A percentile compares a stretch with the other conserved stretches of the same genome.
Conservation (phyloP, 2,113 vertebrate genomes). For the Equus przewalskii region DNA sequence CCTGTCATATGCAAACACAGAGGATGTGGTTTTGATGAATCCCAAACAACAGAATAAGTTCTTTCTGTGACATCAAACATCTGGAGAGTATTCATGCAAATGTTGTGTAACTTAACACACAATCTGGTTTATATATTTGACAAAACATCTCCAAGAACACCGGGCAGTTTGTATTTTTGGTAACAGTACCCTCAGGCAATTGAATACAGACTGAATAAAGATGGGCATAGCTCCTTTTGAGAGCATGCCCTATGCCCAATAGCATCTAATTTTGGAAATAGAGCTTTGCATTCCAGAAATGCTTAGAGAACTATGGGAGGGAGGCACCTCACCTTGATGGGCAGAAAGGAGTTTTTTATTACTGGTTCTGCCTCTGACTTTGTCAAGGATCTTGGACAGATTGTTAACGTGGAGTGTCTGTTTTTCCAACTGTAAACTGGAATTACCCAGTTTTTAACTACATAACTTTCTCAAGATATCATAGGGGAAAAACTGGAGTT, state of each 20-base stretch:
- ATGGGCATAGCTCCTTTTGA: not conserved
- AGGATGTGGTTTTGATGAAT: slow-evolving; percentile 58
- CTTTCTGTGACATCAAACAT: slow-evolving; percentile 71
- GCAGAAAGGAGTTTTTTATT: not conserved
- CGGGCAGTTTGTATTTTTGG: slow-evolving; percentile 65
- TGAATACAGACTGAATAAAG: slow-evolving; percentile 5
- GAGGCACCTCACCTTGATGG: not conserved
- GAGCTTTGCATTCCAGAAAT: not conserved
- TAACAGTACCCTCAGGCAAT: slow-evolving; percentile 51
- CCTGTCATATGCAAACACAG: slow-evolving; percentile 37
- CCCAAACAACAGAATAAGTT: slow-evolving; percentile 26
- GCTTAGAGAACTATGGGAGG: not conserved
- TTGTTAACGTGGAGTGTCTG: not conserved
- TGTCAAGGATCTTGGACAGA: not conserved
- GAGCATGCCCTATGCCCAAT: not conserved
- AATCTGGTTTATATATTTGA: slow-evolving; percentile 69
- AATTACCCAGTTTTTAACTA: not conserved
- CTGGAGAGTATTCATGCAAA: slow-evolving; percentile 72
- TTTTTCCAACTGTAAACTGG: not conserved
- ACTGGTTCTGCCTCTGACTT: not conserved
- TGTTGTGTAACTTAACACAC: not conserved
- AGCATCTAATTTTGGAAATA: slow-evolving; percentile 22
- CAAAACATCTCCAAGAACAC: slow-evolving; percentile 32
- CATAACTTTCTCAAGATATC: not conserved
- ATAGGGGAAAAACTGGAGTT: not conserved